These are phyloP conservation scores for Lithophane semibrunnea DNA, from an alignment of 2,888 invertebrate genomes.

Conservation along the genomic window DNA sequence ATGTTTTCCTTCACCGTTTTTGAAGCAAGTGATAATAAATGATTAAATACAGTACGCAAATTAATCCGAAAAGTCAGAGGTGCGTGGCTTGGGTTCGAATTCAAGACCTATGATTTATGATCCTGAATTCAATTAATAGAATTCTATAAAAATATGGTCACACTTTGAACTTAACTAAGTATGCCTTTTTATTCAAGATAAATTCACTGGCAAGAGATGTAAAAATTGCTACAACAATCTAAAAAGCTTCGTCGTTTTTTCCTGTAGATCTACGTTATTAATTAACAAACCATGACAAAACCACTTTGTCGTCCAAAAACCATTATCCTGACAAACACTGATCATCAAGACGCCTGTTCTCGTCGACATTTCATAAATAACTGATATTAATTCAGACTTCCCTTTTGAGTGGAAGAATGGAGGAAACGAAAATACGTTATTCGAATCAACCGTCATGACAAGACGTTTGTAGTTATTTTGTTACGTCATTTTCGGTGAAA, in stretches of 20 bases:
- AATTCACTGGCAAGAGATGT: neutral
- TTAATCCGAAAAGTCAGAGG: too few species aligned
- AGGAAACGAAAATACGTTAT: conserved; percentile 63
- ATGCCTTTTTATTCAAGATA: neutral
- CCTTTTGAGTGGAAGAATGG: conserved; percentile 51
- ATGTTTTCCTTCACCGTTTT: too few species aligned
- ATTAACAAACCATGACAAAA: conserved; percentile 55
- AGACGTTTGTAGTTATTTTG: conserved; percentile 65
- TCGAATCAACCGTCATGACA: conserved; percentile 65
- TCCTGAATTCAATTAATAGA: too few species aligned
- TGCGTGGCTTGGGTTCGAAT: too few species aligned
- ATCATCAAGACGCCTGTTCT: conserved; percentile 63
- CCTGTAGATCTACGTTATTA: conserved; percentile 33
- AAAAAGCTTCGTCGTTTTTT: neutral
- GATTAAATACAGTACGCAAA: too few species aligned
- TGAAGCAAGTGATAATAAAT: too few species aligned
- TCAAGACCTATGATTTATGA: too few species aligned
- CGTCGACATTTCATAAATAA: conserved; percentile 65
- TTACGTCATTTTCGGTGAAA: conserved; percentile 61
- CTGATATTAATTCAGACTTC: conserved; percentile 64
- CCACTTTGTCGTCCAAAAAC: conserved; percentile 36
- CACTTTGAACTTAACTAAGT: neutral
- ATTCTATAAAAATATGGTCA: neutral
- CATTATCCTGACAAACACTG: conserved; percentile 52
- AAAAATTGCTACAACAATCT: neutral